Evolutionary conservation across 2,113 vertebrate species (phyloP).

Genomic region (Danio rerio): DNA sequence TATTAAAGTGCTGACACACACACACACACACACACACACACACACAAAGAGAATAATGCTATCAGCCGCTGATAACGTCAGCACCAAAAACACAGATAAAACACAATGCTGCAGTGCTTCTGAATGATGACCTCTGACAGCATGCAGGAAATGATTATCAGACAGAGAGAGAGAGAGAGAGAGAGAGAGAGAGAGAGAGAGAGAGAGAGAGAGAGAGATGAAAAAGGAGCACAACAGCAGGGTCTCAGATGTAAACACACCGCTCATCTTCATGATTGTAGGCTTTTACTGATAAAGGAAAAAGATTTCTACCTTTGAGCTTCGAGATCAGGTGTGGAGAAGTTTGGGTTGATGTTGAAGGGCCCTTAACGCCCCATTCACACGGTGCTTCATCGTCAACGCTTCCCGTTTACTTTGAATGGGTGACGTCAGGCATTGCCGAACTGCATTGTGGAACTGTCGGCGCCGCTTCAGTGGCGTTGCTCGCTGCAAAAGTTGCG

Average conservation of each 20-base stretch:
- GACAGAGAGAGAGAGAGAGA: neutral
- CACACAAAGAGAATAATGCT: slow-evolving; percentile 28
- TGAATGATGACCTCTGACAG: slow-evolving; percentile 14
- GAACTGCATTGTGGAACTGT: too few species aligned
- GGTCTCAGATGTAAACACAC: neutral
- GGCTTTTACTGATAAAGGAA: neutral
- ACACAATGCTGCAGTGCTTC: slow-evolving; percentile 25
- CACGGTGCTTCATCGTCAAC: too few species aligned
- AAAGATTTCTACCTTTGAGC: neutral
- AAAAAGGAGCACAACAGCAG: neutral
- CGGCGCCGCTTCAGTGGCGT: too few species aligned
- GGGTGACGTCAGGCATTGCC: too few species aligned
- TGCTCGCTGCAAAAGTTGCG: too few species aligned
- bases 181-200: neutral
- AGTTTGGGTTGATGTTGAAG: neutral
- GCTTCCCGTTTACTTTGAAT: too few species aligned
- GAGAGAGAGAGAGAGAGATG: neutral
- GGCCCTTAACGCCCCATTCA: too few species aligned
- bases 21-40: slow-evolving; percentile 8
- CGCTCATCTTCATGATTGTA: neutral
- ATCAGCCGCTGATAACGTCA: slow-evolving; percentile 17
- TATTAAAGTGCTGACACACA: slow-evolving; percentile 1
- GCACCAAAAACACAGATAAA: neutral
- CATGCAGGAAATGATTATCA: slow-evolving; percentile 30
- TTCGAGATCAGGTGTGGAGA: neutral